A percentile compares a stretch with the other conserved stretches of the same genome.
These are phyloP conservation scores for Metopolophium dirhodum DNA, from an alignment of 1,140 invertebrate genomes.

Conservation along the genomic window DNA sequence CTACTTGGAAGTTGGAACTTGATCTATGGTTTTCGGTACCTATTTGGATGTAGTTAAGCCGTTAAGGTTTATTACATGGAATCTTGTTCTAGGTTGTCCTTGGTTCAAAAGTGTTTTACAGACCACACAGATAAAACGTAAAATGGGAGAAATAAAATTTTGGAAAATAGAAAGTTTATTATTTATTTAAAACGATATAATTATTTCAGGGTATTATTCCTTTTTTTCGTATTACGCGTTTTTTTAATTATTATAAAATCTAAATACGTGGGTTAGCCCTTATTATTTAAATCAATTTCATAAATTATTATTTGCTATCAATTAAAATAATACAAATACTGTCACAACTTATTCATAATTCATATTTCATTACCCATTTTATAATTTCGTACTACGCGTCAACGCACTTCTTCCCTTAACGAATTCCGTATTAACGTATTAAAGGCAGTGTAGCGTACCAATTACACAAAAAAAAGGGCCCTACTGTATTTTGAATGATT, in stretches of 20 bases:
- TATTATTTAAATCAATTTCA: background rate
- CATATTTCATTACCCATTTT: background rate
- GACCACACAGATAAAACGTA: background rate
- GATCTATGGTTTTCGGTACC: background rate
- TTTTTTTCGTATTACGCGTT: no score
- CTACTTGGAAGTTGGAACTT: background rate
- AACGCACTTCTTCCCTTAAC: background rate
- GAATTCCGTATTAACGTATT: background rate
- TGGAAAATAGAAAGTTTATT: background rate
- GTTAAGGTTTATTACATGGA: background rate
- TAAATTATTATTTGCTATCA: background rate
- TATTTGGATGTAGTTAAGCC: background rate
- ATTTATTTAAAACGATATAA: background rate
- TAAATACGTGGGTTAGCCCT: background rate
- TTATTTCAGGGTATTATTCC: background rate
- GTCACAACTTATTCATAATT: background rate
- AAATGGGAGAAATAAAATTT: background rate
- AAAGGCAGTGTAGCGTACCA: background rate
- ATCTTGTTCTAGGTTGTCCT: background rate
- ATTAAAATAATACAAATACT: background rate
- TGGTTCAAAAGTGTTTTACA: background rate
- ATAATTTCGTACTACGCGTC: background rate
- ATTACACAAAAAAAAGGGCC: background rate
- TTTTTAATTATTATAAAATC: background rate
- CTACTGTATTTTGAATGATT: background rate